Percentiles rank a stretch among this genome's conserved stretches.
These are phyloP conservation scores for Phthorimaea operculella DNA, from an alignment of 1,140 invertebrate species.

Conservation along the genomic window DNA sequence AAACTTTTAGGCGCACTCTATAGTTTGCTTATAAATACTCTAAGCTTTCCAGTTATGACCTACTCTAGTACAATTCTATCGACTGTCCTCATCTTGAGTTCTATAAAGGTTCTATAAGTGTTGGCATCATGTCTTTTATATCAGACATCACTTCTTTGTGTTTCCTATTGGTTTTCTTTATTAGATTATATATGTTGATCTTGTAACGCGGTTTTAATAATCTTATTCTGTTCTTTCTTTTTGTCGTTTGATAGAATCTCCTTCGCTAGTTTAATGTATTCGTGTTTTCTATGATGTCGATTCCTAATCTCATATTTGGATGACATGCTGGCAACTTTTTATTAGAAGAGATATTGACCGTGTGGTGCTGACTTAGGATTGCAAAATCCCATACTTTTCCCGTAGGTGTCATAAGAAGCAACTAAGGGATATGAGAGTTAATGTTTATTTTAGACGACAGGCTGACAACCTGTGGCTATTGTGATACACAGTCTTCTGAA, in stretches of 20 bases:
- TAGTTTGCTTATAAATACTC: no score
- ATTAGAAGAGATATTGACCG: no score
- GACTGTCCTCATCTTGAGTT: constrained; percentile 7
- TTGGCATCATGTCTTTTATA: constrained; percentile 10
- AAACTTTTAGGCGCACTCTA: no score
- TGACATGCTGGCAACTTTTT: neutral
- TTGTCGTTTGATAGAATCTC: neutral
- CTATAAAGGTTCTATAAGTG: neutral
- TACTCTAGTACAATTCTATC: constrained; percentile 6
- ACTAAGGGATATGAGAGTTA: no score
- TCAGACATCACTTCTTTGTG: constrained; percentile 9
- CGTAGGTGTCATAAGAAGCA: no score
- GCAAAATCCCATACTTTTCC: no score
- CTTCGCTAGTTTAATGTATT: neutral
- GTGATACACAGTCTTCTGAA: no score
- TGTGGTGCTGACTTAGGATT: no score
- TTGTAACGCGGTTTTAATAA: neutral
- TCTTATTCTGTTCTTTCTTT: neutral
- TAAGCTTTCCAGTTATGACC: neutral
- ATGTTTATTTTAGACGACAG: no score
- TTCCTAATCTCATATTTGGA: neutral
- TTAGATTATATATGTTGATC: constrained; percentile 8
- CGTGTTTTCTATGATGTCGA: constrained; percentile 4
- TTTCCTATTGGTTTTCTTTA: constrained; percentile 13
- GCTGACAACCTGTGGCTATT: no score